phyloP scores from a whole-genome alignment of 2,113 vertebrate genomes.

The Dromiciops gliroides region DNA sequence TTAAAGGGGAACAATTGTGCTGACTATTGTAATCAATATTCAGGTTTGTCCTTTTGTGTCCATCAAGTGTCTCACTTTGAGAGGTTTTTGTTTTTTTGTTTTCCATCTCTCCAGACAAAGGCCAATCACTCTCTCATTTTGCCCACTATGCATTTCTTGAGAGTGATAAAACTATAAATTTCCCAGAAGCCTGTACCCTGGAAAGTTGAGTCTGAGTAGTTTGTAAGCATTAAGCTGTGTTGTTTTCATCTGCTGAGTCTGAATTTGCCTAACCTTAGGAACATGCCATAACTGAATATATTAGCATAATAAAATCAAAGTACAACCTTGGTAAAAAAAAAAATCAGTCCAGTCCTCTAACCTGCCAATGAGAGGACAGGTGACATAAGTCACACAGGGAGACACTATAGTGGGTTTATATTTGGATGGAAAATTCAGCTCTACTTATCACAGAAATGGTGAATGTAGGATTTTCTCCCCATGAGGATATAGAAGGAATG shows the following conservation, averaged over 20 bases:
- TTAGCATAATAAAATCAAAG: neutral
- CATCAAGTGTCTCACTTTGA: neutral
- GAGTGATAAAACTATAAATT: neutral
- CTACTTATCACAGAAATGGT: neutral
- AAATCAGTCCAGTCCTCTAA: neutral
- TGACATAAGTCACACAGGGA: neutral
- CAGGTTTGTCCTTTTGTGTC: neutral
- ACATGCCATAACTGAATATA: neutral
- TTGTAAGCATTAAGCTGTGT: neutral
- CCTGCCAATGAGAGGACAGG: neutral
- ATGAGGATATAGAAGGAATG: neutral
- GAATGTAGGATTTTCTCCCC: neutral
- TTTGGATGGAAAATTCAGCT: neutral
- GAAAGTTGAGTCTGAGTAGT: constrained; percentile 27
- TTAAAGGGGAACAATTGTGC: constrained; percentile 6
- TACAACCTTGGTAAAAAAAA: neutral
- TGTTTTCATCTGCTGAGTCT: neutral
- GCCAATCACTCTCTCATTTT: neutral
- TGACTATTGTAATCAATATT: constrained; percentile 6
- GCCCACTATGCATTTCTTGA: constrained; percentile 7
- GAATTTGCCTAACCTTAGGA: constrained; percentile 36
- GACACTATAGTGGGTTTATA: constrained; percentile 17
- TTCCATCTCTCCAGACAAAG: neutral
- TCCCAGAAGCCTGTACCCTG: neutral
- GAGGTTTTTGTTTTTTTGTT: neutral